Conservation (phyloP, 2,113 vertebrate species). For the Verasper variegatus region DNA sequence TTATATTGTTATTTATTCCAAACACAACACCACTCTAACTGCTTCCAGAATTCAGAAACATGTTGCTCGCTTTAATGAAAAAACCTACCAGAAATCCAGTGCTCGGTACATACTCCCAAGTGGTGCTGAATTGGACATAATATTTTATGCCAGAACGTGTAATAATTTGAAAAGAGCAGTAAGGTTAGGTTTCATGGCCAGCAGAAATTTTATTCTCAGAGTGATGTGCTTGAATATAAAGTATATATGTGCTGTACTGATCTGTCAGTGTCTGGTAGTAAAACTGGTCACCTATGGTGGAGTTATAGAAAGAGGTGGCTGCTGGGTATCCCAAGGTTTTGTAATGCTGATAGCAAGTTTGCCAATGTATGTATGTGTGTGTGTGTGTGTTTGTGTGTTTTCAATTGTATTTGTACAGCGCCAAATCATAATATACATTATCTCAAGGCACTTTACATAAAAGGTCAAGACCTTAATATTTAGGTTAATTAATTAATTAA, state of each 20-base stretch:
- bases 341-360: neutral
- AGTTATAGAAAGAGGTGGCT: neutral
- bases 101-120: slow-evolving; percentile 5
- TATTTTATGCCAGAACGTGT: neutral
- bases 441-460: too few relatives aligned
- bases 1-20: slow-evolving; percentile 49
- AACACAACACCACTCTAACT: slow-evolving; percentile 18
- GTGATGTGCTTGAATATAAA: neutral
- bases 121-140: neutral
- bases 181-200: neutral
- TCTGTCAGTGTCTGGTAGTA: neutral
- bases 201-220: neutral
- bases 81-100: slow-evolving; percentile 15
- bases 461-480: too few relatives aligned
- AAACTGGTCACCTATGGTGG: neutral
- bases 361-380: neutral
- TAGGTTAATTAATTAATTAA: too few relatives aligned
- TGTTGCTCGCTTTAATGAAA: slow-evolving; percentile 34
- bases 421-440: too few relatives aligned
- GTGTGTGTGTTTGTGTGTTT: neutral
- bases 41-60: slow-evolving; percentile 40
- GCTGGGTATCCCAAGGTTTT: neutral
- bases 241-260: neutral
- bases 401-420: too few relatives aligned
- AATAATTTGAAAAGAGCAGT: neutral